Evolutionary conservation across 2,797 vertebrate species (phyloP).

Genomic region (Acomys russatus): DNA sequence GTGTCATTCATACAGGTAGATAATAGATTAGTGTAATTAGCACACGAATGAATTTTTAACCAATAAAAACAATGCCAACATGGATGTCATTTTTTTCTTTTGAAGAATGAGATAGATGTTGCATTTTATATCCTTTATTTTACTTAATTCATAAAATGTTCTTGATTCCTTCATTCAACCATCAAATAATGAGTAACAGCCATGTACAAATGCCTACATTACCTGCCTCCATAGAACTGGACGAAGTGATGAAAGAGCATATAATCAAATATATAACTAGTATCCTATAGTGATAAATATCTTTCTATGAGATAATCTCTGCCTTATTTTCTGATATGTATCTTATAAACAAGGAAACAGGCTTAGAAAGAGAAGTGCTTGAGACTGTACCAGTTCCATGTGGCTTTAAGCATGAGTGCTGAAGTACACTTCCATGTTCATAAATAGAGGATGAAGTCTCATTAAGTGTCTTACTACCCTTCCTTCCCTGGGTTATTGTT

Average conservation of each 20-base stretch:
- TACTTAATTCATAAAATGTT: slow-evolving; percentile 17
- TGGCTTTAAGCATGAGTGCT: not conserved
- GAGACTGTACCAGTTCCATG: not conserved
- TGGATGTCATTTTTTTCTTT: slow-evolving; percentile 30
- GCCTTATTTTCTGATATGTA: not conserved
- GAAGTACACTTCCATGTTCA: not conserved
- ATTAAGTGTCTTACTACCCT: not conserved
- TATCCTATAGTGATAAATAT: slow-evolving; percentile 11
- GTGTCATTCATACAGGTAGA: not conserved
- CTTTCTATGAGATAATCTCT: not conserved
- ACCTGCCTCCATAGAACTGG: not conserved
- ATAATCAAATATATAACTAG: slow-evolving; percentile 1
- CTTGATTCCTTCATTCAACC: not conserved
- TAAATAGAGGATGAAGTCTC: not conserved
- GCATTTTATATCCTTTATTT: slow-evolving; percentile 23
- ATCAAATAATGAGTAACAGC: not conserved
- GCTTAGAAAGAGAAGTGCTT: not conserved
- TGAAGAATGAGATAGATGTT: not conserved
- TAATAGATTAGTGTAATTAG: not conserved
- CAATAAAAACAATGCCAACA: slow-evolving; percentile 11
- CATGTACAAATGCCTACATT: not conserved
- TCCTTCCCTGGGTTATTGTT: not conserved
- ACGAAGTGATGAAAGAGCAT: not conserved
- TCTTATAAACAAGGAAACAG: slow-evolving; percentile 16
- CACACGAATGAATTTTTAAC: slow-evolving; percentile 42